phyloP scores from a whole-genome alignment of 2,113 vertebrate genomes.

The Calonectris borealis region DNA sequence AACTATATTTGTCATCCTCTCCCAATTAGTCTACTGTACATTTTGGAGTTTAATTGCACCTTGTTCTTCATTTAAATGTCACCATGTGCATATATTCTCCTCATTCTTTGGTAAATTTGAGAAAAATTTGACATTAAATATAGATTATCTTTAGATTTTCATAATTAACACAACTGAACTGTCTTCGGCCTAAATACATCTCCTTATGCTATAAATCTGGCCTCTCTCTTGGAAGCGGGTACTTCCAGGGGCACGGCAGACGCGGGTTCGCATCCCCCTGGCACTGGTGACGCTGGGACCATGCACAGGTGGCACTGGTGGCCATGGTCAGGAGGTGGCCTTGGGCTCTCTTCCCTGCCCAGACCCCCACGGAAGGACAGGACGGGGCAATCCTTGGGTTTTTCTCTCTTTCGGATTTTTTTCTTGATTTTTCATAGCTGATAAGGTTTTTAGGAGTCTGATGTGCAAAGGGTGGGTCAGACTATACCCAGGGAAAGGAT shows the following conservation, averaged over 20 bases:
- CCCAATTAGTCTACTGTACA: conserved; percentile 81
- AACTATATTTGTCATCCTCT: conserved; percentile 84
- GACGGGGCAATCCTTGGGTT: neutral
- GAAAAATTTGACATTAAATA: conserved; percentile 80
- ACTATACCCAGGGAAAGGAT: accelerated
- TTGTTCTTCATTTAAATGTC: conserved; percentile 80
- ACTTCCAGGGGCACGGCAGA: neutral
- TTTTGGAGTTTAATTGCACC: conserved; percentile 81
- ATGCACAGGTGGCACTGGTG: accelerated
- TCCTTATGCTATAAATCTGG: conserved; percentile 62
- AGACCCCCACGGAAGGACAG: neutral
- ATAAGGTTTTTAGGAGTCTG: accelerated
- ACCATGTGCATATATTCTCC: conserved; percentile 71
- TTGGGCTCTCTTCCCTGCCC: neutral
- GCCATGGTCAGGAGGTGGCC: accelerated
- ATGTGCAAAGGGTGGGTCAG: accelerated
- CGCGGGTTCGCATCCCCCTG: neutral
- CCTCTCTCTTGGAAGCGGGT: neutral
- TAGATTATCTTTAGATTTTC: conserved; percentile 83
- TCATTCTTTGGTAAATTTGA: conserved; percentile 76
- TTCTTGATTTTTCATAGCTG: neutral
- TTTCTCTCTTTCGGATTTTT: neutral
- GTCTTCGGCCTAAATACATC: conserved; percentile 72
- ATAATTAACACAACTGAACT: conserved; percentile 79
- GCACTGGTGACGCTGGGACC: neutral